Conservation (phyloP, 1,140 invertebrate genomes). For the Procambarus virginalis region DNA sequence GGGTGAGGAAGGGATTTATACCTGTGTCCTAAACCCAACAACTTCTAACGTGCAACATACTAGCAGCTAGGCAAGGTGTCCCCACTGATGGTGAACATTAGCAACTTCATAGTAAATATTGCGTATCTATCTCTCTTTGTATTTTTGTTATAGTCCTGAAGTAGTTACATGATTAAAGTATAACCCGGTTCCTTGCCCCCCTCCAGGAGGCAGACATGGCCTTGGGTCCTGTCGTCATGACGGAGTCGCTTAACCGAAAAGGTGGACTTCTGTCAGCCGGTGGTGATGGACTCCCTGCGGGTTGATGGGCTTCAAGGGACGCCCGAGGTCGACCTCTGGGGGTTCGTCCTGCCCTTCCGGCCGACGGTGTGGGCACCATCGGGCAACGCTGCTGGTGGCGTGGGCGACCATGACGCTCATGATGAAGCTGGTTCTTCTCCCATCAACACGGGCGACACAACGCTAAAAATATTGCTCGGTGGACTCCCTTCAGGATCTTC, state of each 20-base stretch:
- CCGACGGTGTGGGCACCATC: conserved; percentile 20
- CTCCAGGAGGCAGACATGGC: conserved; percentile 40
- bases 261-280: conserved; percentile 1
- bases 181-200: no score
- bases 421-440: background rate
- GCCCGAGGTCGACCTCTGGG: conserved; percentile 34
- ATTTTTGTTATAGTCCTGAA: no score
- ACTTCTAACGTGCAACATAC: no score
- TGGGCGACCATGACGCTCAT: background rate
- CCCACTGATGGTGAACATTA: no score
- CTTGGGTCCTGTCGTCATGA: conserved; percentile 23
- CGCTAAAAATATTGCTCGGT: background rate
- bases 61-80: no score
- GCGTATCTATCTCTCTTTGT: no score
- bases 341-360: conserved; percentile 17
- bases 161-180: no score
- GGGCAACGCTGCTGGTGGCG: background rate
- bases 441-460: no score
- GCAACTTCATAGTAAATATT: no score
- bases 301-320: conserved; percentile 2
- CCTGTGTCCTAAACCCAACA: no score
- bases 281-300: background rate
- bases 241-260: background rate
- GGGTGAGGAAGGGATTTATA: no score
- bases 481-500: background rate